Evolutionary conservation across 2,113 vertebrate species (phyloP), one percentile per base, ranked within the genome.

Genomic region (Gavia stellata): DNA sequence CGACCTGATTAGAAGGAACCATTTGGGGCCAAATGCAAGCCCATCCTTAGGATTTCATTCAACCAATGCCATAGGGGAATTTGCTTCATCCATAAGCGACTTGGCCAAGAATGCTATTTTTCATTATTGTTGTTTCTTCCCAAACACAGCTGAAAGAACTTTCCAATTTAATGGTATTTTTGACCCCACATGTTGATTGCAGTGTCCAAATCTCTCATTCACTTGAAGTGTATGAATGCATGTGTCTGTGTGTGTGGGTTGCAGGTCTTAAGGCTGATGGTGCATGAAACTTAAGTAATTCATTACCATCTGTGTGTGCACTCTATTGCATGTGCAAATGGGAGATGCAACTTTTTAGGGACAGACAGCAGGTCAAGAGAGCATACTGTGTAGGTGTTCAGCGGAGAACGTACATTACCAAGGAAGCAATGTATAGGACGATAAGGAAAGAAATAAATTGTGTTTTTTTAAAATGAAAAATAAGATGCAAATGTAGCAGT

Each of bases 171-270:
- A 95, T 67, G 82, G 91, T 95, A 97, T 63, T 55, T 97, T 93
- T 97, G 95, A 94, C 93, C 97, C 96, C 97, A 94, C 97, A 96
- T 94, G 97, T 95, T 74, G 80, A 98, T 85, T 97, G 96, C 94
- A 95, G 96, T 17, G 89, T 98, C 98, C 97, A 98, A 97, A 96
- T 94, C 96, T 93, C 92, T 97, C 95, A 95, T 87, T 97, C 93
- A 89, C 95, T 94, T 97, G 94, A 97, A 97, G 88, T 67, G 90
- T 47, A 73, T 62, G 86, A 81, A 89, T 84, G 63, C 6, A 4
- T 89, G 61, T 86, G 68, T 40, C 82, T 89, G 8, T 70, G 82
- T 84, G 91, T 82, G 94, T 87, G 96, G 96, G 96, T 96, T 86
- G 89, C 80, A 86, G 45, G 95, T 95, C 90, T 96, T 97, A 96